phyloP scores from a whole-genome alignment of 1,140 invertebrate genomes.

The Contarinia nasturtii region DNA sequence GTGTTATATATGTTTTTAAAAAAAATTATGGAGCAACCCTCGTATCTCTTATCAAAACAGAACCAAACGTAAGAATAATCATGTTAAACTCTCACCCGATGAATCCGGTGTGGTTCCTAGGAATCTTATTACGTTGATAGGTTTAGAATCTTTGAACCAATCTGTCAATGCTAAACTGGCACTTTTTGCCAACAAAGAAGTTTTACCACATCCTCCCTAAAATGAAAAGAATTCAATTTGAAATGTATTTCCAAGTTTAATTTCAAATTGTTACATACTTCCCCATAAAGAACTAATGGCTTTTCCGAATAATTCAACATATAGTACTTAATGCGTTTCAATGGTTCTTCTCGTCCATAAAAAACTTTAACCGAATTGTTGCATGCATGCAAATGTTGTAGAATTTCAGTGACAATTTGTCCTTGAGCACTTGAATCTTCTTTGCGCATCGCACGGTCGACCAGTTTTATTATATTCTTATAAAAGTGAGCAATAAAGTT shows the following conservation, averaged over 20 bases:
- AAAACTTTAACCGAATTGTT: slow-evolving; percentile 93
- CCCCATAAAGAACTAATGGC: slow-evolving; percentile 85
- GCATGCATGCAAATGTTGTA: slow-evolving; percentile 92
- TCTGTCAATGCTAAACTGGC: slow-evolving; percentile 53
- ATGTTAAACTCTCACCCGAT: too few relatives aligned
- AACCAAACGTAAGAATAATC: too few relatives aligned
- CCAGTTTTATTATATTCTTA: slow-evolving; percentile 78
- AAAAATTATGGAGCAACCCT: too few relatives aligned
- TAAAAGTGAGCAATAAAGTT: slow-evolving; percentile 94
- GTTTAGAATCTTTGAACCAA: slow-evolving; percentile 56
- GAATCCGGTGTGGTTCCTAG: slow-evolving; percentile 94
- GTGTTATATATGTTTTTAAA: too few relatives aligned
- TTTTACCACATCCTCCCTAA: slow-evolving; percentile 84
- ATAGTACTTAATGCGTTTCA: slow-evolving; percentile 66
- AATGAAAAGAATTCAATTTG: slow-evolving; percentile 3
- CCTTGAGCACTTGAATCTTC: slow-evolving; percentile 86
- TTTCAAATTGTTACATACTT: slow-evolving; percentile 27
- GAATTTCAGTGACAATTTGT: slow-evolving; percentile 85
- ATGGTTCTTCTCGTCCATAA: slow-evolving; percentile 76
- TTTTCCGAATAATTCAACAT: slow-evolving; percentile 71
- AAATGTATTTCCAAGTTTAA: not conserved
- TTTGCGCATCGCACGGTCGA: slow-evolving; percentile 86
- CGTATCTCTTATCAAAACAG: too few relatives aligned
- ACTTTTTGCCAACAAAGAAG: slow-evolving; percentile 83
- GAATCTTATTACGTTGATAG: slow-evolving; percentile 79